Base-by-base conservation (phyloP, 2,797 vertebrate species). In the Kryptolebias ocellatus region DNA sequence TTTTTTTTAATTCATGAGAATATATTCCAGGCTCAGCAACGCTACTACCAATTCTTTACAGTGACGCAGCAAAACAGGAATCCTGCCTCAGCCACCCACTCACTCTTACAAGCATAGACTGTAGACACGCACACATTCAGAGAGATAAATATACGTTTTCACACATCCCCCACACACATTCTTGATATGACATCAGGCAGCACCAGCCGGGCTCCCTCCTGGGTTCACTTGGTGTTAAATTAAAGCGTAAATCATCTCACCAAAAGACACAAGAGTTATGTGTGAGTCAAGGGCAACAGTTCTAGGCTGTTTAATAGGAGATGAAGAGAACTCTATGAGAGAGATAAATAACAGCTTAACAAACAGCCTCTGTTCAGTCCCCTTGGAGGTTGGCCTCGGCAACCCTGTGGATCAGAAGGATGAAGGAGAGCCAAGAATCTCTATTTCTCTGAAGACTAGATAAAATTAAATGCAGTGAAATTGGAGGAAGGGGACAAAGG, bases 261-360 rank as follows among this genome's bases (percentile, higher is more conserved):
- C 79, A 91, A 87, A 91, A 89, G 87, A 89, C 86, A 87, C 80
- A 83, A 77, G 87, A 91, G 86, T 89, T 88, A 88, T 85, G 78
- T 83, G 81, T 54, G 72, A 88, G 89, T 92, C 89, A 92, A 92
- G 92, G 92, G 86, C 87, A 90, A 85, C 84, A 87, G 82, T 91
- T 85, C 83, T 83, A 84, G 85, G 76, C 80, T 84, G 80, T 89
- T 89, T 89, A 89, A 87, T 84, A 85, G 88, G 81, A 87, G 83
- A 92, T 90, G 89, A 91, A 87, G 81, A 89, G 83, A 75, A 84
- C 84, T 92, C 90, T 89, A 92, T 89, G 89, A 86, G 88, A 81
- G 83, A 90, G 90, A 93, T 91, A 91, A 92, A 92, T 90, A 92
- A 91, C 80, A 70, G 84, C 80, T 88, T 91, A 90, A 90, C 87